phyloP scores from a whole-genome alignment of 2,797 vertebrate species.

The Cyprinodon diabolis region DNA sequence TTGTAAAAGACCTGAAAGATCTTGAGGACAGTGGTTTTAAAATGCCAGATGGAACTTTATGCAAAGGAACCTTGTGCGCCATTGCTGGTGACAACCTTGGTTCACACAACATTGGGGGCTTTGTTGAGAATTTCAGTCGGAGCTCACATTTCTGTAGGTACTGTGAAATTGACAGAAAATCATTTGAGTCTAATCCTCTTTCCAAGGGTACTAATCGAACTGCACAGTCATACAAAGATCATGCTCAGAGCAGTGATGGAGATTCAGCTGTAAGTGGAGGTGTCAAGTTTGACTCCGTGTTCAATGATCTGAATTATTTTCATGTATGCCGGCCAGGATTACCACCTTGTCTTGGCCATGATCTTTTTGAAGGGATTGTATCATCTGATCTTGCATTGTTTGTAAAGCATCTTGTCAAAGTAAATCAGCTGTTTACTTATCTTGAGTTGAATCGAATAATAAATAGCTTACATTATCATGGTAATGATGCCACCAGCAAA shows the following conservation, averaged over 20 bases:
- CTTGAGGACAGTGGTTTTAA: neutral
- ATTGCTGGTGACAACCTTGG: neutral
- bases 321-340: neutral
- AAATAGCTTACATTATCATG: neutral
- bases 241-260: neutral
- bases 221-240: neutral
- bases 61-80: neutral
- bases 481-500: neutral
- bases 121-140: neutral
- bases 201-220: neutral
- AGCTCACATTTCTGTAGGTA: neutral
- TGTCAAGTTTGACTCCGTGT: constrained; percentile 5
- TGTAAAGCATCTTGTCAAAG: neutral
- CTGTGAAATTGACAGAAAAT: neutral
- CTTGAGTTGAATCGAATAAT: neutral
- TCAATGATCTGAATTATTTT: neutral
- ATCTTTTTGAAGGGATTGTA: neutral
- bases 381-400: neutral
- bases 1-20: constrained; percentile 21
- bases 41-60: neutral
- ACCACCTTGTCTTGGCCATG: neutral
- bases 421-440: neutral
- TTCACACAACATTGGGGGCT: neutral
- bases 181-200: neutral
- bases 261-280: neutral